A percentile compares a stretch with the other conserved stretches of the same genome.
phyloP scores from a whole-genome alignment of 2,113 vertebrate species.

The Carollia perspicillata region DNA sequence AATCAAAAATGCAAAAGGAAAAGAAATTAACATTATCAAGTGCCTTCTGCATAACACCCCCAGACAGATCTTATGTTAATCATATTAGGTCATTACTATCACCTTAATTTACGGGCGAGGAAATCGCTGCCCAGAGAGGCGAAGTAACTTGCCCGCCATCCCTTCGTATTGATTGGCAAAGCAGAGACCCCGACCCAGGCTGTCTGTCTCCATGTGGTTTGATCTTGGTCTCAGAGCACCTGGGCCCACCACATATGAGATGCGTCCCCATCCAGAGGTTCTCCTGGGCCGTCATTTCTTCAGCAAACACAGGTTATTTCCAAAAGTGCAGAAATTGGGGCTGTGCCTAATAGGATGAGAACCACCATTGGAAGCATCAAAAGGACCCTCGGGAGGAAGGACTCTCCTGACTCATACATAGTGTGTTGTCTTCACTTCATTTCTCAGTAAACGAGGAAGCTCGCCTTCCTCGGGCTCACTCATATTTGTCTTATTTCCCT shows the following conservation, averaged over 20 bases:
- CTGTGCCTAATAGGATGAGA: neutral
- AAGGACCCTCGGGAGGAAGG: neutral
- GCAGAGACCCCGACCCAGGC: neutral
- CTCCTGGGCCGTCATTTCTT: neutral
- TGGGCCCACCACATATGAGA: neutral
- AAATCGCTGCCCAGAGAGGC: neutral
- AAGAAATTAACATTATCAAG: neutral
- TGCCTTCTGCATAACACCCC: neutral
- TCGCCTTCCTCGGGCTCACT: neutral
- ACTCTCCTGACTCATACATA: neutral
- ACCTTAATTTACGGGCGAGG: neutral
- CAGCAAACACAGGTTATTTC: neutral
- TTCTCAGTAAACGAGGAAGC: neutral
- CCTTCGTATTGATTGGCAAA: neutral
- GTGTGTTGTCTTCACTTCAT: neutral
- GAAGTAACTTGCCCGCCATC: neutral
- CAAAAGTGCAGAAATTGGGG: neutral
- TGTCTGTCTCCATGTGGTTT: neutral
- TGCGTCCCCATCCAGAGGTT: neutral
- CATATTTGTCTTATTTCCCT: neutral
- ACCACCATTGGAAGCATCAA: neutral
- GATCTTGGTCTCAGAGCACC: neutral
- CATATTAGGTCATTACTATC: neutral
- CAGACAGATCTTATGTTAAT: neutral
- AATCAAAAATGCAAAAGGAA: neutral